Percentiles rank a stretch among this genome's conserved stretches.
Conservation (phyloP, 1,140 invertebrate genomes). For the Hycleus phaleratus region DNA sequence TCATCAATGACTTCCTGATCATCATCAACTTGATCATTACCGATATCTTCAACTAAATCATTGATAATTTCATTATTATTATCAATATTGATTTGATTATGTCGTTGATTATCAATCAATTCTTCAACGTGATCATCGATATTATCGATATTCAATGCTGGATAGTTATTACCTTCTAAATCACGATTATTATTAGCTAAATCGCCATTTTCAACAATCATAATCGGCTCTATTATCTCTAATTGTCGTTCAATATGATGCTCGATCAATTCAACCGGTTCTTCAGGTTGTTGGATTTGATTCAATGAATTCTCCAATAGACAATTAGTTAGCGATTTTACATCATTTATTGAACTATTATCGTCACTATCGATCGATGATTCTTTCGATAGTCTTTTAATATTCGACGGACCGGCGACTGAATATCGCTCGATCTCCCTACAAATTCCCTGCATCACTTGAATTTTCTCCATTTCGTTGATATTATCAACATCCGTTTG, state of each 20-base stretch:
- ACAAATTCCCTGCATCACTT: constrained; percentile 6
- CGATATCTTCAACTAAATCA: constrained; percentile 26
- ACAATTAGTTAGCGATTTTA: constrained; percentile 30
- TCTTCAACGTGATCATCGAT: constrained; percentile 10
- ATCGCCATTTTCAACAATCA: constrained; percentile 46
- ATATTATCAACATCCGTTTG: constrained; percentile 5
- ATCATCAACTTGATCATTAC: background rate
- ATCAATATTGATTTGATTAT: constrained; percentile 12
- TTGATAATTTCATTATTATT: constrained; percentile 27
- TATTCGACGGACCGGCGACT: constrained; percentile 14
- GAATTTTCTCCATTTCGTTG: constrained; percentile 2
- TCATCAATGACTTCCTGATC: background rate
- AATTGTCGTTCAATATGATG: background rate
- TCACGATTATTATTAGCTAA: constrained; percentile 50
- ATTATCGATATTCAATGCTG: constrained; percentile 28
- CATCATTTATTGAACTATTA: constrained; percentile 22
- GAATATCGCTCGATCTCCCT: constrained; percentile 2
- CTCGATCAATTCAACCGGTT: background rate
- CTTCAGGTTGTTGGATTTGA: constrained; percentile 22
- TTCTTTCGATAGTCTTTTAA: background rate
- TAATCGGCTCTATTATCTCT: background rate
- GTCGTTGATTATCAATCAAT: constrained; percentile 23
- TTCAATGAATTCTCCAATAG: constrained; percentile 32
- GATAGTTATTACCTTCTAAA: constrained; percentile 46
- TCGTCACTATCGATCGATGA: constrained; percentile 13